Evolutionary conservation across 2,888 invertebrate genomes (phyloP), one percentile per base, ranked within the genome.

Genomic region (Rotaria macrura): DNA sequence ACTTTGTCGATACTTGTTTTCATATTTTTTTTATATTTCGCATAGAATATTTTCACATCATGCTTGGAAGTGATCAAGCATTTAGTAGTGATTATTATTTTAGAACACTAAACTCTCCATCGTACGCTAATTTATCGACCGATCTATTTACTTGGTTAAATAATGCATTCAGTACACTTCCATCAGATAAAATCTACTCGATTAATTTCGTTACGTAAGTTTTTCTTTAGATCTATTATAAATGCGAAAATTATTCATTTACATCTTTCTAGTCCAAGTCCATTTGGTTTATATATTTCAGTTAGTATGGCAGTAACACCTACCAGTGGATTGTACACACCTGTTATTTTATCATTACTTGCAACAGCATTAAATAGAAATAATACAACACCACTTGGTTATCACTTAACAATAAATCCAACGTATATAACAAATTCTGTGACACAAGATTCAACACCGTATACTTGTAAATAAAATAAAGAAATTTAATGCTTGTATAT

Each of bases 191-290:
- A 43, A n/a, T n/a, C 3, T 79, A 43, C n/a, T 79, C 79, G 43
- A 43, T 79, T 2, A 43, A 79, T 43, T 79, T 79, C n/a, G 40
- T 79, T 10, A 7, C 79, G 79, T 79, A 79, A 43, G 43, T 79
- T 17, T 5, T 65, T 17, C 14, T 49, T 65, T 5, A 43, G 17
- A 23, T 5, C 0, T 3, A 3, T 2, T 38, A 72, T 7, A n/a
- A 38, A 0, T 1, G 5, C 5, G 0, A 38, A 1, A 23, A 72
- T 17, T 38, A 5, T 34, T 34, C 3, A 29, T 25, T 65, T 29
- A n/a, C n/a, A n/a, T n/a, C n/a, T n/a, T 72, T 40, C 38, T 72
- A 79, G 79, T 79, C 79, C 79, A 79, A 79, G 79, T 43, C n/a
- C 43, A n/a, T 2, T 43, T 14, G 79, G 79, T 43, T 7, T 43